phyloP scores from a whole-genome alignment of 2,888 invertebrate genomes.

The Drosophila fungiperda region DNA sequence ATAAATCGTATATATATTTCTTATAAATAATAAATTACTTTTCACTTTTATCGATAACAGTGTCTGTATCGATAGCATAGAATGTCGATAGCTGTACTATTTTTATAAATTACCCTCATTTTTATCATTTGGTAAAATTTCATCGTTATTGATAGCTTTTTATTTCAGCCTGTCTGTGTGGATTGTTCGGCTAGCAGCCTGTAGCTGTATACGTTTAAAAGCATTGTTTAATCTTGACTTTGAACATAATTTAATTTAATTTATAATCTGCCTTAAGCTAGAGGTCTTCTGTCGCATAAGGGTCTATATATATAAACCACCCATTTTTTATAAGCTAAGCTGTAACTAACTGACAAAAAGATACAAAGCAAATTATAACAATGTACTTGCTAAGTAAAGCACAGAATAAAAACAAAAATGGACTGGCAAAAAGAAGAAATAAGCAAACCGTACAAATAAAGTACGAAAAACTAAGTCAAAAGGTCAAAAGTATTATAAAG shows the following conservation, averaged over 20 bases:
- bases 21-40: no score
- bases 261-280: background rate
- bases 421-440: background rate
- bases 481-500: conserved; percentile 73
- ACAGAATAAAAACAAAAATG: conserved; percentile 3
- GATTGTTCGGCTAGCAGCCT: background rate
- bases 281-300: conserved; percentile 26
- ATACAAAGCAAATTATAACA: conserved; percentile 21
- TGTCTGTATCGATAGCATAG: background rate
- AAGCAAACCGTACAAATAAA: conserved; percentile 28
- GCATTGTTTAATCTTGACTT: background rate
- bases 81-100: background rate
- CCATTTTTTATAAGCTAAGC: conserved; percentile 7
- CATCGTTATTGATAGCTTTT: background rate
- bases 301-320: conserved; percentile 7
- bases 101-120: background rate
- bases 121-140: background rate
- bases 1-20: no score
- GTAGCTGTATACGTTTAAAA: background rate
- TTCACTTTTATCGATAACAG: background rate
- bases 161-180: background rate
- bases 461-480: conserved; percentile 68
- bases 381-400: conserved; percentile 22
- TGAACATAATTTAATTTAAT: background rate
- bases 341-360: conserved; percentile 34